A percentile compares a stretch with the other conserved stretches of the same genome.
Conservation (phyloP, 1,140 invertebrate species). For the Eufriesea mexicana region DNA sequence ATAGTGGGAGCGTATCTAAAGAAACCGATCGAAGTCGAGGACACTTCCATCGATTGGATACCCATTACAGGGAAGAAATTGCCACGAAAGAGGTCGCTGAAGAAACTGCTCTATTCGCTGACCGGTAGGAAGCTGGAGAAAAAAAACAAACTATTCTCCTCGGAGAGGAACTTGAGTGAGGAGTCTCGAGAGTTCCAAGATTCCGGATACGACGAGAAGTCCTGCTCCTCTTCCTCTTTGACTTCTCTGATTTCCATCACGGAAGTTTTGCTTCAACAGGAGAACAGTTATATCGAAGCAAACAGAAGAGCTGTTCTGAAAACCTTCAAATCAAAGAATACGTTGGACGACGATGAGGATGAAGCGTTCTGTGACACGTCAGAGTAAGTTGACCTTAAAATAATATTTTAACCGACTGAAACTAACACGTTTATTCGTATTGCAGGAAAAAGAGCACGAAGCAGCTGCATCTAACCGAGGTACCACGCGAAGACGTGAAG, state of each 20-base stretch:
- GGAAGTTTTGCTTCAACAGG: conserved; percentile 20
- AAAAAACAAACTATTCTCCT: conserved; percentile 47
- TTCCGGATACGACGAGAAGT: conserved; percentile 67
- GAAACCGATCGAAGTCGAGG: conserved; percentile 68
- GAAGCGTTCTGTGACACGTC: background rate
- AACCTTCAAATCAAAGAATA: conserved; percentile 37
- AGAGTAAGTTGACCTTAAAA: background rate
- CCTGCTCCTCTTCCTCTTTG: conserved; percentile 47
- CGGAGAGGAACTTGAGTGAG: conserved; percentile 49
- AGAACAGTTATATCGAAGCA: background rate
- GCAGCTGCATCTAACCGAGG: conserved; percentile 62
- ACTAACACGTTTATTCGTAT: background rate
- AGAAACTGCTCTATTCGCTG: conserved; percentile 63
- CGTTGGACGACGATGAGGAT: background rate
- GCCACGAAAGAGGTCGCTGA: conserved; percentile 67
- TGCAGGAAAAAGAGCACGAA: background rate
- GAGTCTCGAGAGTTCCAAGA: conserved; percentile 51
- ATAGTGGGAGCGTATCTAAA: conserved; percentile 69
- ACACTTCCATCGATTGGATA: conserved; percentile 68
- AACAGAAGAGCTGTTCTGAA: background rate
- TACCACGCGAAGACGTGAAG: conserved; percentile 55
- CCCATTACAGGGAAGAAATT: conserved; percentile 64
- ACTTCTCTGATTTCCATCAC: conserved; percentile 35
- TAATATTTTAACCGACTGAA: background rate
- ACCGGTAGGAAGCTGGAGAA: conserved; percentile 11